phyloP scores from a whole-genome alignment of 2,797 vertebrate species.

The Xerus rutilus region DNA sequence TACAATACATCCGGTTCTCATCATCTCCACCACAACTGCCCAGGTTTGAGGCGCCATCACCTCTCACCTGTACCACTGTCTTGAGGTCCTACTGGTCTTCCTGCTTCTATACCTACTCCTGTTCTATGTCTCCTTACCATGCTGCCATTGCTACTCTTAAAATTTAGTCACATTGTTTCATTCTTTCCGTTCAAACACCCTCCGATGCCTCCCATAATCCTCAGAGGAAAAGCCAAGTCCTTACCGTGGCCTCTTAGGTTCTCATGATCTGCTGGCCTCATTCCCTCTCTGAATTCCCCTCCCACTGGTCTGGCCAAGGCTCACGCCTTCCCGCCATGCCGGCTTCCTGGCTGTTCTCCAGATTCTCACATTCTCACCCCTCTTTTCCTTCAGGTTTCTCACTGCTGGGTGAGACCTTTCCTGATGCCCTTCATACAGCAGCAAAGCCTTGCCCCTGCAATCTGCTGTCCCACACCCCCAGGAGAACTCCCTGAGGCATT shows the following conservation, averaged over 20 bases:
- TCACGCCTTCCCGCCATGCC: background rate
- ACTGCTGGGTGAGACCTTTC: background rate
- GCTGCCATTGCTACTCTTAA: background rate
- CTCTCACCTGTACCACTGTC: background rate
- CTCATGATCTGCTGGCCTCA: background rate
- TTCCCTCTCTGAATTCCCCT: background rate
- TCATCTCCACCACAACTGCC: background rate
- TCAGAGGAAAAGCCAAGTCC: background rate
- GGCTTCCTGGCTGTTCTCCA: background rate
- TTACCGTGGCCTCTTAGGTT: background rate
- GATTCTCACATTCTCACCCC: background rate
- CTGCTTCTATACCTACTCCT: background rate
- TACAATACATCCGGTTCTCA: background rate
- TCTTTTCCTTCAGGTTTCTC: background rate
- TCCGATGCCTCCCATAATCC: background rate
- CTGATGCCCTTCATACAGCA: background rate
- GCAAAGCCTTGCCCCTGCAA: background rate
- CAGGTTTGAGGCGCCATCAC: background rate
- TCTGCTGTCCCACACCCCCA: rapidly evolving
- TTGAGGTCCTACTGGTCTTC: background rate
- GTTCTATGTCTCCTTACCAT: background rate
- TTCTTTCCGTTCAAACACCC: background rate
- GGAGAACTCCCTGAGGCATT: background rate
- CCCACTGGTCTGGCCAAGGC: background rate
- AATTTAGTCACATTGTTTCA: background rate